Evolutionary conservation across 2,888 invertebrate species (phyloP).

Genomic region (Netelia melanura): DNA sequence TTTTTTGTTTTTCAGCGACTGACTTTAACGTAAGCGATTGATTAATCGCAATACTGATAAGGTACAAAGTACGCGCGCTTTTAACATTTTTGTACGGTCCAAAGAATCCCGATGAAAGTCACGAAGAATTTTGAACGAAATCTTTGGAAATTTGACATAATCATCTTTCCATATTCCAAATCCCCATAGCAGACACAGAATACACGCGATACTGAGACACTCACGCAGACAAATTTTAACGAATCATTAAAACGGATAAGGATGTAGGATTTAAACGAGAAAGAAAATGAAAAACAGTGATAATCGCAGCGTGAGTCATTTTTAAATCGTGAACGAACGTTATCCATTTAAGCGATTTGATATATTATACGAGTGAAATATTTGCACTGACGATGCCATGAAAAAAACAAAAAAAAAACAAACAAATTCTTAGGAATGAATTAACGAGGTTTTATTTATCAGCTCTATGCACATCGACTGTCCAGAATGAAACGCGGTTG

Average conservation of each 20-base stretch:
- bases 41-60: slow-evolving; percentile 53
- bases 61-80: slow-evolving; percentile 61
- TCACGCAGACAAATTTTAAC: slow-evolving; percentile 52
- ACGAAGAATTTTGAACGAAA: slow-evolving; percentile 35
- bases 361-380: slow-evolving; percentile 75
- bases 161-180: slow-evolving; percentile 51
- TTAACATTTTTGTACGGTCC: slow-evolving; percentile 61
- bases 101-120: slow-evolving; percentile 34
- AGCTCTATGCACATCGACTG: slow-evolving; percentile 69
- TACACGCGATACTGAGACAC: slow-evolving; percentile 11
- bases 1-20: slow-evolving; percentile 24
- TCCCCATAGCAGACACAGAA: not conserved
- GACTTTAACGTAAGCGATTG: slow-evolving; percentile 22
- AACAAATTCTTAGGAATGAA: slow-evolving; percentile 65
- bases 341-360: slow-evolving; percentile 72
- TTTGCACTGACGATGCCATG: slow-evolving; percentile 66
- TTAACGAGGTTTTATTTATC: slow-evolving; percentile 78
- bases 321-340: slow-evolving; percentile 53
- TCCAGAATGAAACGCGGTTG: not conserved
- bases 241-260: slow-evolving; percentile 65
- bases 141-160: slow-evolving; percentile 41
- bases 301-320: slow-evolving; percentile 48
- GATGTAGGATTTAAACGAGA: slow-evolving; percentile 40
- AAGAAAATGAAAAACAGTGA: slow-evolving; percentile 39
- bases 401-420: slow-evolving; percentile 49